These are phyloP conservation scores for Morpho helenor DNA, from an alignment of 2,888 invertebrate genomes.

Conservation along the genomic window DNA sequence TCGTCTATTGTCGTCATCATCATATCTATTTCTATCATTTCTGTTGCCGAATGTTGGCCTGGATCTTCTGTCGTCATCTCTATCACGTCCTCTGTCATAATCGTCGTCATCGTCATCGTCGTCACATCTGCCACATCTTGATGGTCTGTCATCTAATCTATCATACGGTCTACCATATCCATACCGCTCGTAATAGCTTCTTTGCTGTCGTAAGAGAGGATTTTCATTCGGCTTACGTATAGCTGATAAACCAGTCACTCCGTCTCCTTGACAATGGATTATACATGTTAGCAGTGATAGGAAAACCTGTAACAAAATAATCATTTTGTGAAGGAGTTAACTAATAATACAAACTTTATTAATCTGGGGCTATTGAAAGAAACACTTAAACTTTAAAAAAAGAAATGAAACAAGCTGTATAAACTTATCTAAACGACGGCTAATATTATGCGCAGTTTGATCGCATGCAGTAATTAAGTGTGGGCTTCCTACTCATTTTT, in stretches of 20 bases:
- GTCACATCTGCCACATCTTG: slow-evolving; percentile 53
- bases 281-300: slow-evolving; percentile 29
- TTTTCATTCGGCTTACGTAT: slow-evolving; percentile 33
- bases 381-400: too few relatives aligned
- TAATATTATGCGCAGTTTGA: too few relatives aligned
- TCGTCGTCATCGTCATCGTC: slow-evolving; percentile 43
- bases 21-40: slow-evolving; percentile 47
- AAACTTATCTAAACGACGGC: too few relatives aligned
- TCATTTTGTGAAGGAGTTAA: too few relatives aligned
- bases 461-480: too few relatives aligned
- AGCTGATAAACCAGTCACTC: slow-evolving; percentile 52
- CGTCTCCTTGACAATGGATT: slow-evolving; percentile 36
- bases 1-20: slow-evolving; percentile 38
- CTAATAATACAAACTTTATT: too few relatives aligned
- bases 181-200: slow-evolving; percentile 63
- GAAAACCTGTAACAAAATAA: slow-evolving; percentile 46
- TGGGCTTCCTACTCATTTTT: too few relatives aligned
- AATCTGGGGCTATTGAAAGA: too few relatives aligned
- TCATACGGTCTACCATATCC: slow-evolving; percentile 50
- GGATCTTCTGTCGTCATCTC: slow-evolving; percentile 37
- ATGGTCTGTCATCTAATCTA: slow-evolving; percentile 49
- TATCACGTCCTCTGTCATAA: slow-evolving; percentile 40
- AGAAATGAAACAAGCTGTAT: too few relatives aligned
- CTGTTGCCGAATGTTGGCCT: slow-evolving; percentile 57
- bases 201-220: slow-evolving; percentile 43